Evolutionary conservation across 2,888 invertebrate genomes (phyloP).

Genomic region (Dicycla oo): DNA sequence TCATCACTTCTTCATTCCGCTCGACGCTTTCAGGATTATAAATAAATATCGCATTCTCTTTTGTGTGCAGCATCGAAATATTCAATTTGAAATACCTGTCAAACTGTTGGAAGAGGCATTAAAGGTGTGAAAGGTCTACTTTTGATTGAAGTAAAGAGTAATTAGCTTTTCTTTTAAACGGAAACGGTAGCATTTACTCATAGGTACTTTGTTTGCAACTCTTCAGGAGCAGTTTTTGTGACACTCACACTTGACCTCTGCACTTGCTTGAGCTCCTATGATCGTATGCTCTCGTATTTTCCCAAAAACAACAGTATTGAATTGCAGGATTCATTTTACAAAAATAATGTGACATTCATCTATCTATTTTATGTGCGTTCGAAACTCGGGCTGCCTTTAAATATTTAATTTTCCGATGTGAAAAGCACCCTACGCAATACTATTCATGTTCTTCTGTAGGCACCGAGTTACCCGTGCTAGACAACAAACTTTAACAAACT

Average conservation of each 20-base stretch:
- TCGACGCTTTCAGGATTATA: constrained; percentile 38
- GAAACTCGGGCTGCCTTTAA: background rate
- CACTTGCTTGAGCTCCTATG: background rate
- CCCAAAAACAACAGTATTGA: background rate
- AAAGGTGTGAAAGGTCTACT: background rate
- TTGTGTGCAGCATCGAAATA: constrained; percentile 5
- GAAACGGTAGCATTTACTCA: background rate
- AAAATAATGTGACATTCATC: background rate
- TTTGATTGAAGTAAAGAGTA: constrained; percentile 4
- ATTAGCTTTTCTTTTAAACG: background rate
- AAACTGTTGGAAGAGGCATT: background rate
- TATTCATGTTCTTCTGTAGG: background rate
- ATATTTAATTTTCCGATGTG: constrained; percentile 46
- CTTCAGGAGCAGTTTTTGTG: too few relatives aligned
- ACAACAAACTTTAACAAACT: too few relatives aligned
- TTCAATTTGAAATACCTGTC: constrained; percentile 22
- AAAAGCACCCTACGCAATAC: background rate
- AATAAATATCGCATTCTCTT: constrained; percentile 40
- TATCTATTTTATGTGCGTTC: constrained; percentile 8
- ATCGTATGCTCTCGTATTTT: background rate
- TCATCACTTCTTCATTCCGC: constrained; percentile 58
- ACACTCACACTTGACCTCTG: background rate
- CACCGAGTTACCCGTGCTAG: background rate
- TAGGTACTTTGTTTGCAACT: too few relatives aligned
- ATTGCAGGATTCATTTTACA: background rate